Conservation (phyloP, 2,888 invertebrate species). For the Cyclophora punctaria region DNA sequence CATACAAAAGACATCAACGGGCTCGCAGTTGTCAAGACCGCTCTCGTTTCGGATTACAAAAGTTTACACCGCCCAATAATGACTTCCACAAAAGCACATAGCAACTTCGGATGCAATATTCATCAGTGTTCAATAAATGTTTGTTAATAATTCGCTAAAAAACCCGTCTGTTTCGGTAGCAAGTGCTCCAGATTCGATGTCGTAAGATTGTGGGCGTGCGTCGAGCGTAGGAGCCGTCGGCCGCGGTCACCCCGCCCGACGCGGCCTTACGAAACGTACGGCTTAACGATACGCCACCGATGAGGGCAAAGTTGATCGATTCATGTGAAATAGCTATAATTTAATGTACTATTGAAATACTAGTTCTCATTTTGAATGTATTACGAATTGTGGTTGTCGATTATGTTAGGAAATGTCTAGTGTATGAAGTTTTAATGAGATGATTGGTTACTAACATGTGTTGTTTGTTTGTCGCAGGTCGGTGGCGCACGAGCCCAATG, state of each 20-base stretch:
- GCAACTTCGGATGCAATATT: conserved; percentile 33
- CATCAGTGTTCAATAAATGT: conserved; percentile 35
- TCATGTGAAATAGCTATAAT: conserved; percentile 2
- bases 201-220: conserved; percentile 59
- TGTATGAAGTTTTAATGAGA: too few relatives aligned
- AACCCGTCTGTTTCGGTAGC: conserved; percentile 46
- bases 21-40: conserved; percentile 7
- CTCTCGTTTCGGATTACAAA: conserved; percentile 16
- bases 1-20: conserved; percentile 14
- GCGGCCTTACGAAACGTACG: conserved; percentile 37
- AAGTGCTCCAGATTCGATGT: conserved; percentile 63
- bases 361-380: too few relatives aligned
- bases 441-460: conserved; percentile 8
- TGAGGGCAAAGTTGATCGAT: conserved; percentile 36
- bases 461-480: conserved; percentile 56
- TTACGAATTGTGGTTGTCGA: neutral
- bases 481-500: conserved; percentile 79
- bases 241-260: conserved; percentile 48
- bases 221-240: conserved; percentile 56
- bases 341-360: too few relatives aligned
- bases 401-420: too few relatives aligned
- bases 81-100: conserved; percentile 22
- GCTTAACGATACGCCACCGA: conserved; percentile 41
- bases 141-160: conserved; percentile 50
- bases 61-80: conserved; percentile 18